A percentile compares a stretch with the other conserved stretches of the same genome.
Evolutionary conservation across 2,888 invertebrate genomes (phyloP).

Genomic region (Melanotus villosus): DNA sequence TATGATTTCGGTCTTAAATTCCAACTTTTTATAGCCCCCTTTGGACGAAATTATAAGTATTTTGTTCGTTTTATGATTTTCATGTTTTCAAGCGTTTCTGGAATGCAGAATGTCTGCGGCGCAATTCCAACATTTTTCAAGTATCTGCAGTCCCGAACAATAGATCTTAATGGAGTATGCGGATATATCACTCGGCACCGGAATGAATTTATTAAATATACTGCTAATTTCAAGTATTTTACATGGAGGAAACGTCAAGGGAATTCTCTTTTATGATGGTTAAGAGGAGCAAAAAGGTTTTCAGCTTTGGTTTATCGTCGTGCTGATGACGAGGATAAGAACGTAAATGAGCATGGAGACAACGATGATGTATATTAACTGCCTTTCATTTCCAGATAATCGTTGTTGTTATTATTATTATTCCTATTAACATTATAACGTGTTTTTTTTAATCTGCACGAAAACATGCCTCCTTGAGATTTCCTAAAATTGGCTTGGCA

Average conservation of each 20-base stretch:
- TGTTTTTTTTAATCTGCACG: too few relatives aligned
- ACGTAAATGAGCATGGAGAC: too few relatives aligned
- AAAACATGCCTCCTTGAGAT: too few relatives aligned
- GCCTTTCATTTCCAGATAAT: too few relatives aligned
- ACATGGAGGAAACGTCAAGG: background rate
- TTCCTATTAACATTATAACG: too few relatives aligned
- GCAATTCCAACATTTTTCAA: conserved; percentile 7
- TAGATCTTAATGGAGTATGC: background rate
- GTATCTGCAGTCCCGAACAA: conserved; percentile 3
- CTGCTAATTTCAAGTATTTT: conserved; percentile 1
- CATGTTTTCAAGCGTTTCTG: conserved; percentile 3
- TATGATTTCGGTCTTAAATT: conserved; percentile 18
- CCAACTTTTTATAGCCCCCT: conserved; percentile 25
- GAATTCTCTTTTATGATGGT: too few relatives aligned
- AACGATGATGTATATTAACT: too few relatives aligned
- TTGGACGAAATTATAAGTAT: conserved; percentile 14
- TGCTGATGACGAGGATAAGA: too few relatives aligned
- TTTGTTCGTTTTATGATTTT: conserved; percentile 30
- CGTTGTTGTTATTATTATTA: too few relatives aligned
- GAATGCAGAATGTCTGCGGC: conserved; percentile 4
- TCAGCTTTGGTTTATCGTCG: too few relatives aligned
- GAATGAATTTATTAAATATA: background rate
- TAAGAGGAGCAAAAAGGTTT: too few relatives aligned
- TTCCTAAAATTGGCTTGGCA: too few relatives aligned
- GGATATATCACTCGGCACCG: background rate